Evolutionary conservation across 2,113 vertebrate species (phyloP).

Genomic region (Seriola dumerili): DNA sequence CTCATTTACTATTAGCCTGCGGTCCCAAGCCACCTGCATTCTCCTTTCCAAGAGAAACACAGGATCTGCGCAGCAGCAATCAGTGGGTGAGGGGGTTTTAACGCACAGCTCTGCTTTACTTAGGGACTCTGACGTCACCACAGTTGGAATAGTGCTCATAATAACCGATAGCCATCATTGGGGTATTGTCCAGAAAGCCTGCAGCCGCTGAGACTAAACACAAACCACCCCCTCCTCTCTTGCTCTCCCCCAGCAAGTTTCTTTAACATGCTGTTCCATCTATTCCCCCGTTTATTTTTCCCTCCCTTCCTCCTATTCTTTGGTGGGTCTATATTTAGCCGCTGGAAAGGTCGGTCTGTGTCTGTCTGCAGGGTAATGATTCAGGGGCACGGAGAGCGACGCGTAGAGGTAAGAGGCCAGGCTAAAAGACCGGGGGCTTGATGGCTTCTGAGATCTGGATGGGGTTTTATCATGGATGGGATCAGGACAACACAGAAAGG

Average conservation of each 20-base stretch:
- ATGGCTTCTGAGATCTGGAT: slow-evolving; percentile 48
- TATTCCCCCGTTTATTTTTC: slow-evolving; percentile 71
- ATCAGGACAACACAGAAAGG: slow-evolving; percentile 68
- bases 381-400: slow-evolving; percentile 47
- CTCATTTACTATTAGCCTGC: slow-evolving; percentile 66
- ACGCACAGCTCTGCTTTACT: slow-evolving; percentile 57
- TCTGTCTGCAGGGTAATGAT: slow-evolving; percentile 77
- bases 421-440: slow-evolving; percentile 24
- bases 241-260: slow-evolving; percentile 54
- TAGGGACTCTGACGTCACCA: slow-evolving; percentile 64
- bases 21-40: slow-evolving; percentile 66
- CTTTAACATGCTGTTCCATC: slow-evolving; percentile 64
- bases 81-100: slow-evolving; percentile 24
- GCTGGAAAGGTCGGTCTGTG: slow-evolving; percentile 78
- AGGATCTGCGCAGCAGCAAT: slow-evolving; percentile 44
- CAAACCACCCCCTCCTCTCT: slow-evolving; percentile 29
- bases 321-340: slow-evolving; percentile 80
- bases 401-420: slow-evolving; percentile 36
- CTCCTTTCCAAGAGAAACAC: slow-evolving; percentile 76
- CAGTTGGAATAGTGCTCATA: slow-evolving; percentile 46
- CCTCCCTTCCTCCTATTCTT: slow-evolving; percentile 87
- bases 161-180: slow-evolving; percentile 67
- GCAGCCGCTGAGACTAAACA: slow-evolving; percentile 67
- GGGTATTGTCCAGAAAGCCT: slow-evolving; percentile 70
- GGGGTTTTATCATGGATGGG: slow-evolving; percentile 50